Base-by-base conservation (phyloP, 1,140 invertebrate genomes). In the Macrobrachium nipponense region DNA sequence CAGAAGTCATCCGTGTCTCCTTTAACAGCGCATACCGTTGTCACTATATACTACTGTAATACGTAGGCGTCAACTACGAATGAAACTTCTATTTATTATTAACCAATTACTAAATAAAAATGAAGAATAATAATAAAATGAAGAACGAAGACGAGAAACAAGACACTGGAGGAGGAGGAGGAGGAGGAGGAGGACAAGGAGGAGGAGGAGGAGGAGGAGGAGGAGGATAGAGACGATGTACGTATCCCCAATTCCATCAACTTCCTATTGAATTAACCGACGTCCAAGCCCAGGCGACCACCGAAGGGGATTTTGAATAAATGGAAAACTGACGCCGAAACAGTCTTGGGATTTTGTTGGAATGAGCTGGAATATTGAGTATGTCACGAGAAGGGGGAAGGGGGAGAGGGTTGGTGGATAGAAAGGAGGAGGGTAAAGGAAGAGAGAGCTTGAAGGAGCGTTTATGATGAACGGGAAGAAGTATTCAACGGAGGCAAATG, bases 301-400 rank as follows among this genome's bases (percentile, higher is more conserved):
- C 80, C 80, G 64, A 81, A 70, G 80, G 80, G 80, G 72, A 81
- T 81, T 81, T 81, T 81, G 80, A 81, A 81, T 81, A 81, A 72
- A 81, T 81, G 80, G 80, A 81, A 81, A 81, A 81, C 80, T 81
- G 80, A 72, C 64, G 64, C 18, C 66, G 64, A 60, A 27, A 51
- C 80, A 81, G 80, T 81, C 80, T 81, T 81, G 80, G 80, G 80
- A 81, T 81, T 72, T 81, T 81, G 80, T 58, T 36, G 80, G 51
- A 81, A 81, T 70, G 80, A 72, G 80, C 51, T 23, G 23, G 23
- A 73, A 36, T 73, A 73, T 43, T 23, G 44, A 17, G 23, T 18
- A 36, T 10, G n/a, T 23, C 23, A 36, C n/a, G 70, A 10, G 70
- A 73, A 43, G 27, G 0, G 27, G 70, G 15, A 5, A 15, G 27